Evolutionary conservation across 2,113 vertebrate species (phyloP).

Genomic region (Hoplias malabaricus): DNA sequence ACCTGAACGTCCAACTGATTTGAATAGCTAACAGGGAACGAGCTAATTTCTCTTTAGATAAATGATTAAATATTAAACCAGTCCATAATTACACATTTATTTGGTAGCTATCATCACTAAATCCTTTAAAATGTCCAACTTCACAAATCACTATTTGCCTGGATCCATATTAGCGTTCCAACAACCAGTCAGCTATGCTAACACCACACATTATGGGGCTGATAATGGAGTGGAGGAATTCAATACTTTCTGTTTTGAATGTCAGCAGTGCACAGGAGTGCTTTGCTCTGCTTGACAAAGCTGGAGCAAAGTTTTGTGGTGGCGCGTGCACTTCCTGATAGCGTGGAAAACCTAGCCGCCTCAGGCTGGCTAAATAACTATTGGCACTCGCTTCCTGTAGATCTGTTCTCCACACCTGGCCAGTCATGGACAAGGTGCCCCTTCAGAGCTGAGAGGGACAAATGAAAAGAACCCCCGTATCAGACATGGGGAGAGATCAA

Average conservation of each 20-base stretch:
- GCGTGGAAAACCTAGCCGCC: slow-evolving; percentile 36
- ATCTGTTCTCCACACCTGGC: slow-evolving; percentile 49
- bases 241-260: slow-evolving; percentile 35
- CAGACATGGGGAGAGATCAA: not conserved
- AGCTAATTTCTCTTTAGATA: slow-evolving; percentile 64
- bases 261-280: slow-evolving; percentile 17
- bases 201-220: not conserved
- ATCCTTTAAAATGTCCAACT: slow-evolving; percentile 62
- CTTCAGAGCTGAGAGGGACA: slow-evolving; percentile 38
- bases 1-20: slow-evolving; percentile 46
- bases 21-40: slow-evolving; percentile 51
- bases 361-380: slow-evolving; percentile 43
- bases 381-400: slow-evolving; percentile 48
- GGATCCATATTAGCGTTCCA: slow-evolving; percentile 62
- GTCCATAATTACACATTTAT: slow-evolving; percentile 63
- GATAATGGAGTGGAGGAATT: slow-evolving; percentile 18
- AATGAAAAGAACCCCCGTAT: slow-evolving; percentile 29
- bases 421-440: slow-evolving; percentile 48
- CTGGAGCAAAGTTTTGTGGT: slow-evolving; percentile 33
- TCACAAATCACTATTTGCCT: slow-evolving; percentile 58
- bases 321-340: slow-evolving; percentile 52
- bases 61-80: slow-evolving; percentile 73
- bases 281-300: slow-evolving; percentile 28
- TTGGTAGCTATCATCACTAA: slow-evolving; percentile 55
- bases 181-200: slow-evolving; percentile 36